A percentile compares a stretch with the other conserved stretches of the same genome.
These are phyloP conservation scores for Acanthosoma haemorrhoidale DNA, from an alignment of 2,888 invertebrate species.

Conservation along the genomic window DNA sequence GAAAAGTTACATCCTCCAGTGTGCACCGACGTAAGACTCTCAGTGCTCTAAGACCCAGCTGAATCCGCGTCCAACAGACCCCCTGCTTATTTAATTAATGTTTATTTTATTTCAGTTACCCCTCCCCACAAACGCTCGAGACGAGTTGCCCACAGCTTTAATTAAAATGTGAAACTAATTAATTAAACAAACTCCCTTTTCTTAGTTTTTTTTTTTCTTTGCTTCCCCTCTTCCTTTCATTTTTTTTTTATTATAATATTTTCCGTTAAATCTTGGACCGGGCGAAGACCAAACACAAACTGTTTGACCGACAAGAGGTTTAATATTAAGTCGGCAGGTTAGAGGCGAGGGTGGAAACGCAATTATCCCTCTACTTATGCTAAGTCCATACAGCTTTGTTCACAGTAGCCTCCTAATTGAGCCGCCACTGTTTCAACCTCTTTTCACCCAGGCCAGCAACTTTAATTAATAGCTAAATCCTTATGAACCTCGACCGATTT, in stretches of 20 bases:
- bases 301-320: background rate
- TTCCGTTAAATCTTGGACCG: background rate
- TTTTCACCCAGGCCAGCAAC: background rate
- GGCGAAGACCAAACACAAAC: background rate
- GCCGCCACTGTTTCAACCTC: background rate
- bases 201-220: conserved; percentile 10
- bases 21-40: no score
- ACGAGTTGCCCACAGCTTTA: conserved; percentile 19
- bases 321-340: background rate
- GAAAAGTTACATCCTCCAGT: no score
- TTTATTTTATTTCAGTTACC: conserved; percentile 32
- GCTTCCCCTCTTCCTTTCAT: background rate
- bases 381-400: conserved; percentile 5
- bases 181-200: conserved; percentile 36
- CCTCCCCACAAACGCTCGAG: conserved; percentile 5
- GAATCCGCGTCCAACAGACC: background rate
- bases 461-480: conserved; percentile 5
- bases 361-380: conserved; percentile 2
- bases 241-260: conserved; percentile 1
- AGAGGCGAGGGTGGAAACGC: background rate
- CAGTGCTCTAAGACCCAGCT: no score
- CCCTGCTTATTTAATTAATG: conserved; percentile 27
- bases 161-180: conserved; percentile 37
- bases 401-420: background rate
- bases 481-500: conserved; percentile 12